These are phyloP conservation scores for Leptopilina syphax DNA, from an alignment of 2,888 invertebrate genomes.

Conservation along the genomic window DNA sequence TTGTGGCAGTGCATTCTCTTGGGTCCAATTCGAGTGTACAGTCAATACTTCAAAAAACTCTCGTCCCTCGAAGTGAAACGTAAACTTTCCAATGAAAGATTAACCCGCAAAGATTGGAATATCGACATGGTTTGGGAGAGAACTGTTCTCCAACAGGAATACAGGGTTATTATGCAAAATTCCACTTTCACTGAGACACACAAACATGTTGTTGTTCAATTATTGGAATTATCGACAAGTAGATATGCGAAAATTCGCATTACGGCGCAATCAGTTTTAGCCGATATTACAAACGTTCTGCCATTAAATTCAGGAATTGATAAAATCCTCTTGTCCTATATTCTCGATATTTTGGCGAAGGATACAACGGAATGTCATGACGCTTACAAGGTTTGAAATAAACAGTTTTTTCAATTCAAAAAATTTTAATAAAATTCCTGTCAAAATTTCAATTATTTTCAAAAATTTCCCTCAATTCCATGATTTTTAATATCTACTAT, in stretches of 20 bases:
- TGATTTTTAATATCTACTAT: too few species aligned
- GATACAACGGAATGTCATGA: slow-evolving; percentile 83
- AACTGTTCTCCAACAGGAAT: slow-evolving; percentile 65
- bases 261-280: slow-evolving; percentile 83
- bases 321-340: slow-evolving; percentile 81
- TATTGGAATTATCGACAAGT: slow-evolving; percentile 82
- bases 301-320: slow-evolving; percentile 85
- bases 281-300: slow-evolving; percentile 77
- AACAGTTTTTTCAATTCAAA: too few species aligned
- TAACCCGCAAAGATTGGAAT: slow-evolving; percentile 80
- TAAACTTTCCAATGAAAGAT: slow-evolving; percentile 81
- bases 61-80: slow-evolving; percentile 83
- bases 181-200: slow-evolving; percentile 81
- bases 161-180: slow-evolving; percentile 75
- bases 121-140: slow-evolving; percentile 60
- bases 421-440: too few species aligned
- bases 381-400: slow-evolving; percentile 80
- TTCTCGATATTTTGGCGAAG: slow-evolving; percentile 81
- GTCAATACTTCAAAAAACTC: slow-evolving; percentile 82
- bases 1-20: slow-evolving; percentile 71
- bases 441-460: too few species aligned
- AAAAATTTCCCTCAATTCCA: too few species aligned
- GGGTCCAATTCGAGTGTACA: slow-evolving; percentile 78
- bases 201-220: slow-evolving; percentile 80
- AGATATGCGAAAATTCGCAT: slow-evolving; percentile 85